Evolutionary conservation across 2,888 invertebrate genomes (phyloP).

Genomic region (Atherix ibis): DNA sequence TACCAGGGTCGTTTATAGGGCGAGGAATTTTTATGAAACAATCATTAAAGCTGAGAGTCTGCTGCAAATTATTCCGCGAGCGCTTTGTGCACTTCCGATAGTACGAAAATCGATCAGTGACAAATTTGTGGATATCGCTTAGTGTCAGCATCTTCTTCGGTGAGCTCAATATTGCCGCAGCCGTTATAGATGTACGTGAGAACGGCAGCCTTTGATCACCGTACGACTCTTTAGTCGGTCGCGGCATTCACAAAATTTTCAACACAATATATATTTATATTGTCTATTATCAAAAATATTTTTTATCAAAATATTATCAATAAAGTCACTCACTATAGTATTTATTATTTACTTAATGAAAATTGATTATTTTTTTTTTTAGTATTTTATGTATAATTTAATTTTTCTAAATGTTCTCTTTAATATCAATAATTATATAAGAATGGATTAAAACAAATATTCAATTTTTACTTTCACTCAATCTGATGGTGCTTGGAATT

Average conservation of each 20-base stretch:
- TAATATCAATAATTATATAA: not conserved
- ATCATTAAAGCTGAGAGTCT: constrained; percentile 92
- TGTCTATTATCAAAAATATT: too few species aligned
- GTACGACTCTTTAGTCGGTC: constrained; percentile 91
- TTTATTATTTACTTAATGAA: not conserved
- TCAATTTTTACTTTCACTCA: not conserved
- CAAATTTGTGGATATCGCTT: constrained; percentile 61
- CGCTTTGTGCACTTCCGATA: constrained; percentile 79
- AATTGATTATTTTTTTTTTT: too few species aligned
- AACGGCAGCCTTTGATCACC: constrained; percentile 98
- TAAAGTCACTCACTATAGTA: too few species aligned
- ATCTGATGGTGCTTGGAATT: too few species aligned
- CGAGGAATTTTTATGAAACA: constrained; percentile 85
- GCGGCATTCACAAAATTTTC: too few species aligned
- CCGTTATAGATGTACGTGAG: constrained; percentile 96
- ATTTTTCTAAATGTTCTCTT: not conserved
- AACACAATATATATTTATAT: too few species aligned
- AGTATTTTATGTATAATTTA: too few species aligned
- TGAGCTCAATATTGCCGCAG: constrained; percentile 98
- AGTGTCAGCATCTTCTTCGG: constrained; percentile 90
- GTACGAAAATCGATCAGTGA: constrained; percentile 70
- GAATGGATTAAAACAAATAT: not conserved
- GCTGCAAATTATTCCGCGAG: constrained; percentile 69
- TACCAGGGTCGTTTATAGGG: constrained; percentile 63
- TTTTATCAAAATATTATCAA: not conserved